Evolutionary conservation across 1,140 invertebrate species (phyloP).

Genomic region (Drosophila erecta): DNA sequence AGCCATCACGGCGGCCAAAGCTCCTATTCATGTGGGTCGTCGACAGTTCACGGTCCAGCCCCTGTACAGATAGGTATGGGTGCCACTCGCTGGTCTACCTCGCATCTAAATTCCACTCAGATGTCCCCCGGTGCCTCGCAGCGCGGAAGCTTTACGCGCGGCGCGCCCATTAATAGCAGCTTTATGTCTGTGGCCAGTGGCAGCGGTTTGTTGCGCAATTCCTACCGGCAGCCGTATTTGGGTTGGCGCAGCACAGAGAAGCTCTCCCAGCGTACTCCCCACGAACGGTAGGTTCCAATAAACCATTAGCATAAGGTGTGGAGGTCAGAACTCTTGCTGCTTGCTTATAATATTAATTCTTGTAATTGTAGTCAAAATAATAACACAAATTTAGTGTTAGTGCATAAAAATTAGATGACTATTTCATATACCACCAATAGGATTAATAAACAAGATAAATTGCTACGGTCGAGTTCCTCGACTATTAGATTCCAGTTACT

Average conservation of each 20-base stretch:
- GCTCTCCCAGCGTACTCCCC: slow-evolving; percentile 89
- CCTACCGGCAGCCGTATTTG: slow-evolving; percentile 92
- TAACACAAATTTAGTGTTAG: no score
- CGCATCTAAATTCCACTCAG: slow-evolving; percentile 90
- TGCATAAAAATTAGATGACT: no score
- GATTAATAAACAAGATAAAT: no score
- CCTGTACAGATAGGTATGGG: slow-evolving; percentile 62
- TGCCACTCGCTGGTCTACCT: slow-evolving; percentile 93
- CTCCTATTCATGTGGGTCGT: slow-evolving; percentile 11
- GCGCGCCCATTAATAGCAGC: slow-evolving; percentile 79
- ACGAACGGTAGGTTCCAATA: slow-evolving; percentile 87
- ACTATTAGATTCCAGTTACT: no score
- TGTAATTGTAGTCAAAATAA: no score
- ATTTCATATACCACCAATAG: no score
- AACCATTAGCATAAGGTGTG: neutral
- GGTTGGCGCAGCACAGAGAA: slow-evolving; percentile 96
- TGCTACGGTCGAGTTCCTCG: no score
- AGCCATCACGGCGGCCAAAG: slow-evolving; percentile 83
- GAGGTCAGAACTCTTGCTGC: neutral
- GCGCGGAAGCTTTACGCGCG: slow-evolving; percentile 81
- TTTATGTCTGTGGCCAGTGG: slow-evolving; percentile 81
- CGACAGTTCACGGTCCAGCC: slow-evolving; percentile 1
- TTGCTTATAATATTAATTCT: no score
- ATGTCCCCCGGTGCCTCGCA: slow-evolving; percentile 87
- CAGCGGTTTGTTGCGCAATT: slow-evolving; percentile 81